A percentile compares a stretch with the other conserved stretches of the same genome.
phyloP scores from a whole-genome alignment of 2,113 vertebrate species.

The Centropus unirufus region DNA sequence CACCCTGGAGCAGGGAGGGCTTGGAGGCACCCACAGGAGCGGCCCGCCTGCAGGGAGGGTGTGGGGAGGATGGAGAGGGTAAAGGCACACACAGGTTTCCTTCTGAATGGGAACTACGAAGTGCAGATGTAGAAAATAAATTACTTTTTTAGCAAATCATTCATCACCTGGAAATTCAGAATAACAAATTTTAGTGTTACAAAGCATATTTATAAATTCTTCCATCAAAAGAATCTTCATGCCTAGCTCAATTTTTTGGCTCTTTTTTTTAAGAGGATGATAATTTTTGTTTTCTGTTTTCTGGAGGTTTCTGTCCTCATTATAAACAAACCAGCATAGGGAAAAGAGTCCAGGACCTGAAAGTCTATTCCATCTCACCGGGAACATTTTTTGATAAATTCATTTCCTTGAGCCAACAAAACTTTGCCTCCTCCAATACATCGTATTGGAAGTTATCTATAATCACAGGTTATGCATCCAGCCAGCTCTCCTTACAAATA shows the following conservation, averaged over 20 bases:
- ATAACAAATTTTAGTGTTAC: no score
- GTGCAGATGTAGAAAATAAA: no score
- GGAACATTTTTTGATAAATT: neutral
- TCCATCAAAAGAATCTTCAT: neutral
- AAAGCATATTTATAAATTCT: neutral
- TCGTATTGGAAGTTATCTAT: neutral
- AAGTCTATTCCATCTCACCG: neutral
- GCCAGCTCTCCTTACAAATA: neutral
- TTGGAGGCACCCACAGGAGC: no score
- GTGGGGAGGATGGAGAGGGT: no score
- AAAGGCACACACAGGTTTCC: no score
- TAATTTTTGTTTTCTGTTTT: neutral
- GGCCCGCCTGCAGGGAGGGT: no score
- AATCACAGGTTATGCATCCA: neutral
- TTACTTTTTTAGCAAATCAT: no score
- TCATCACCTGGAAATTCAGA: no score
- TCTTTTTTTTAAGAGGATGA: neutral
- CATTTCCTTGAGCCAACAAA: neutral
- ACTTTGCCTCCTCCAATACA: neutral
- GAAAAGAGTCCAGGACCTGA: neutral
- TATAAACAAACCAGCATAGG: neutral
- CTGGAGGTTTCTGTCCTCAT: neutral
- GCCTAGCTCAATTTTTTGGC: neutral
- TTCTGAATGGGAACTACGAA: no score
- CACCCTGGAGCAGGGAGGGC: no score